Evolutionary conservation across 2,888 invertebrate genomes (phyloP), one percentile per base, ranked within the genome.

Genomic region (Tipula confusa): DNA sequence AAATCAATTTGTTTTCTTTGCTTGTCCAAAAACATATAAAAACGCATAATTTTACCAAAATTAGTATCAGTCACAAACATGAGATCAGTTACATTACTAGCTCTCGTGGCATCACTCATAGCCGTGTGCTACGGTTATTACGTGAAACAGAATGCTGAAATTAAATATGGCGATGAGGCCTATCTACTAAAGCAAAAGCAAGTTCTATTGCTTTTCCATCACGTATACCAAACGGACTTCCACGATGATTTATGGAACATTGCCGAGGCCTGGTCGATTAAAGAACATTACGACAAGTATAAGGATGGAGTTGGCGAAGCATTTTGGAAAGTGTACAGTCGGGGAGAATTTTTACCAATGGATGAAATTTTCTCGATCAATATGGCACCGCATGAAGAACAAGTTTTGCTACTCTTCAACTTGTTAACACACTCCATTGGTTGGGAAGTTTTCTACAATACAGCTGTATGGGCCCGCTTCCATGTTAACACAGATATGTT

Each of bases 381-480:
- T 7, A 85, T 88, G 83, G 86, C 87, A 18, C 86, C 87, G 0
- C 87, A 87, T 29, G 87, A 88, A 79, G 86, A 86, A 64, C 93
- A 95, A 87, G 93, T 92, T 9, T 87, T 91, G 4, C 92, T 92
- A 5, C 88, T 95, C 29, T 93, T 93, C 88, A 92, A 93, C 86
- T 88, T 94, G 15, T 90, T 96, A 84, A 92, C 91, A 88, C 93
- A 92, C 84, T 94, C 95, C 85, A 94, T 93, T 88, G 93, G 94
- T 87, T 95, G 92, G 89, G 91, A 93, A n/a, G 93, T 93, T 24
- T 94, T 95, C 91, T 92, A 93, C 88, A 92, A 93, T 86, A 93
- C 93, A 1, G 94, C 93, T 82, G 92, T 92, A 83, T 94, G 93
- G 91, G 91, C 94, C 11, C 93, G 95, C 82, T 89, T 92, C 84